phyloP scores from a whole-genome alignment of 2,113 vertebrate species.

The Podarcis muralis region DNA sequence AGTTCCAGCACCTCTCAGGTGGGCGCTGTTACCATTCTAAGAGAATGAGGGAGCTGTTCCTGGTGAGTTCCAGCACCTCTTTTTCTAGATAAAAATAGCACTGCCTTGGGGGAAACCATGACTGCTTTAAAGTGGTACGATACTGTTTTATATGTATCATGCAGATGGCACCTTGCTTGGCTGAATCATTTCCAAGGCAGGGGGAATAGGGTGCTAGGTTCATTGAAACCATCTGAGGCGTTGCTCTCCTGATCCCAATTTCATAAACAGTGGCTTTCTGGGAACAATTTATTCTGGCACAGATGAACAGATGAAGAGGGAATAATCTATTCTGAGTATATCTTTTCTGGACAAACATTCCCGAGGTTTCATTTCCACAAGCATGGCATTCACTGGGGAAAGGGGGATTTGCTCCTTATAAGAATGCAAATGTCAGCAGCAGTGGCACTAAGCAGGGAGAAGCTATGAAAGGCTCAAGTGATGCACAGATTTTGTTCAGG shows the following conservation, averaged over 20 bases:
- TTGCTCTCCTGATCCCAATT: background rate
- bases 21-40: no score
- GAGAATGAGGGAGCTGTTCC: no score
- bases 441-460: background rate
- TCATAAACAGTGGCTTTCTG: slow-evolving; percentile 18
- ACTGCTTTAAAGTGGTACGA: no score
- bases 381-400: background rate
- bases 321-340: background rate
- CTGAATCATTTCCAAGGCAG: background rate
- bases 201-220: background rate
- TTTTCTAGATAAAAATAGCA: no score
- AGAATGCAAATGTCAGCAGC: slow-evolving; percentile 21
- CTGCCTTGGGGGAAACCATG: no score
- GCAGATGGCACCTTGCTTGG: background rate
- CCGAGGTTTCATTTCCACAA: background rate
- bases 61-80: no score
- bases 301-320: slow-evolving; percentile 10
- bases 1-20: no score
- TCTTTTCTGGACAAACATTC: slow-evolving; percentile 10
- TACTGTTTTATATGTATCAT: no score
- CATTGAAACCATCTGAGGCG: background rate
- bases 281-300: background rate
- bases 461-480: background rate
- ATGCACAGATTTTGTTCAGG: background rate
- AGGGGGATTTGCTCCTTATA: background rate